Evolutionary conservation across 2,113 vertebrate species (phyloP).

Genomic region (Chlorocebus sabaeus): DNA sequence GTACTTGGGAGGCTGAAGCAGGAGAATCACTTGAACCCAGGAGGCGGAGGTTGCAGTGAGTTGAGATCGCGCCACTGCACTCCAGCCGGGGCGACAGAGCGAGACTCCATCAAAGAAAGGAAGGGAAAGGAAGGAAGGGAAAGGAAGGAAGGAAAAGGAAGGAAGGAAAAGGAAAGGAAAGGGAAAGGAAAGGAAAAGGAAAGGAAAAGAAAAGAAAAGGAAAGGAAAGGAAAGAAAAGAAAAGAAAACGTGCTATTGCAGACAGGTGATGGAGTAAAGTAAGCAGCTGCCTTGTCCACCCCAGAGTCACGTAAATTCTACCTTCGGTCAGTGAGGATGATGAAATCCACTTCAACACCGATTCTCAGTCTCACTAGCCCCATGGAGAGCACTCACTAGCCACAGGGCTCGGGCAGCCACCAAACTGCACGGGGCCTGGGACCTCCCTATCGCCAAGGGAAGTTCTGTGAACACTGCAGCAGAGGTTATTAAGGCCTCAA

Average conservation of each 20-base stretch:
- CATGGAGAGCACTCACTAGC: accelerated
- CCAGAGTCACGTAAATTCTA: background rate
- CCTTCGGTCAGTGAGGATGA: background rate
- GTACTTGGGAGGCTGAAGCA: no score
- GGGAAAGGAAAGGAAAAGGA: no score
- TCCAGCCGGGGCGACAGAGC: no score
- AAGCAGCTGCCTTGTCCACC: accelerated
- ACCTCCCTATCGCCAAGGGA: background rate
- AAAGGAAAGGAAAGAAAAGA: no score
- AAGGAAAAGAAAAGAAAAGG: accelerated
- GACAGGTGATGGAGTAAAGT: background rate
- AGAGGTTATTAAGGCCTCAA: background rate
- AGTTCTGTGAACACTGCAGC: accelerated
- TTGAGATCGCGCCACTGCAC: accelerated
- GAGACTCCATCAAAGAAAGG: no score
- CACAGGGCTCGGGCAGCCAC: background rate
- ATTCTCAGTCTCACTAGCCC: background rate
- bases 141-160: no score
- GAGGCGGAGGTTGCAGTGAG: no score
- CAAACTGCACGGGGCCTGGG: accelerated
- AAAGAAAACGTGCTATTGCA: accelerated
- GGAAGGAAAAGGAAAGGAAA: no score
- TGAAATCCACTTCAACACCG: background rate
- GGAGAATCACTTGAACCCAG: no score
- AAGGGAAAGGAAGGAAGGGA: no score